A percentile compares a stretch with the other conserved stretches of the same genome.
Evolutionary conservation across 2,113 vertebrate genomes (phyloP).

Genomic region (Phocoena sinus): DNA sequence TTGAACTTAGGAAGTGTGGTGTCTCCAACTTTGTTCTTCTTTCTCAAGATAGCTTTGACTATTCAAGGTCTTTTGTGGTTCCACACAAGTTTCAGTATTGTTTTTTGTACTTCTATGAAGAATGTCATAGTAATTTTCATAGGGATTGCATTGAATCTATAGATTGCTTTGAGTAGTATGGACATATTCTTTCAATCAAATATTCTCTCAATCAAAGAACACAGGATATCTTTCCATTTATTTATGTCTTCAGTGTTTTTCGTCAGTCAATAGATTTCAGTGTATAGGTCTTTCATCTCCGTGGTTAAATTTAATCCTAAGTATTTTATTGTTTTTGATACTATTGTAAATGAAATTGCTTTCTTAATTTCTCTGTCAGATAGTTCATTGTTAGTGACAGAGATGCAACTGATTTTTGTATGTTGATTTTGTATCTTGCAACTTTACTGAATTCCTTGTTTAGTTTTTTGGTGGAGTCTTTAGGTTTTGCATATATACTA

Average conservation of each 20-base stretch:
- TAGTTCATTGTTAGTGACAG: neutral
- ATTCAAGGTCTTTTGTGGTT: neutral
- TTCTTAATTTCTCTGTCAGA: neutral
- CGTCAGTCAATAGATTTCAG: neutral
- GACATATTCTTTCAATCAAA: neutral
- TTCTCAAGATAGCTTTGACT: neutral
- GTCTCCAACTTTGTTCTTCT: neutral
- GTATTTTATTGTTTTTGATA: no score
- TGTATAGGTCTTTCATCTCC: neutral
- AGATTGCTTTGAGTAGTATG: neutral
- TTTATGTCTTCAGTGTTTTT: neutral
- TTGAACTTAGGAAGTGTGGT: neutral
- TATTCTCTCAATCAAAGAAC: neutral
- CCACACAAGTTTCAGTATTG: neutral
- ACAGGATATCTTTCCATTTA: neutral
- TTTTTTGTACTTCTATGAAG: neutral
- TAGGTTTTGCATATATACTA: neutral
- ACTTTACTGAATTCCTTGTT: neutral
- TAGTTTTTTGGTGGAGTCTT: neutral
- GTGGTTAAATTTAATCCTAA: neutral
- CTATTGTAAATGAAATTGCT: neutral
- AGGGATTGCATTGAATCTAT: neutral
- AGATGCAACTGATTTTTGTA: neutral
- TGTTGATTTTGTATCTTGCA: neutral
- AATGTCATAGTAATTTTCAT: neutral